phyloP scores from a whole-genome alignment of 2,888 invertebrate genomes.

The Phalangium opilio region DNA sequence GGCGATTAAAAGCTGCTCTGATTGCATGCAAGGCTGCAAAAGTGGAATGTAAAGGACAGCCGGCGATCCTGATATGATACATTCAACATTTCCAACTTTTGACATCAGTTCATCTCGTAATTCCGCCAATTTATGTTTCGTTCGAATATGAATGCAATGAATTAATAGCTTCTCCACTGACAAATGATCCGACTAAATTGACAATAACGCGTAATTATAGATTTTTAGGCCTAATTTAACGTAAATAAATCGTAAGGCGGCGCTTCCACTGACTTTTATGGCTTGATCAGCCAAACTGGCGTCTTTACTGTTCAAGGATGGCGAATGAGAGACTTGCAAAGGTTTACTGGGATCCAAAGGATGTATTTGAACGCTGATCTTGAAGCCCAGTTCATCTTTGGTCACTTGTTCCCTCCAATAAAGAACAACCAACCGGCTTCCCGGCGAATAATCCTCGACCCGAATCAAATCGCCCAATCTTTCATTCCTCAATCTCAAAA shows the following conservation, averaged over 20 bases:
- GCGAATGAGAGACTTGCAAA: slow-evolving; percentile 39
- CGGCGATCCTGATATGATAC: slow-evolving; percentile 76
- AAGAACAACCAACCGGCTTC: slow-evolving; percentile 74
- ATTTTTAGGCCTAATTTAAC: background rate
- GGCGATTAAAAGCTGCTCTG: slow-evolving; percentile 78
- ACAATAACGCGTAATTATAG: too few relatives aligned
- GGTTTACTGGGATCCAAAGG: slow-evolving; percentile 60
- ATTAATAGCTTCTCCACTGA: slow-evolving; percentile 88
- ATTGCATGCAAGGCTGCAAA: slow-evolving; percentile 71
- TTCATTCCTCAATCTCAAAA: slow-evolving; percentile 64
- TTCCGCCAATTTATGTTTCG: slow-evolving; percentile 64
- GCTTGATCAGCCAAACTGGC: slow-evolving; percentile 49
- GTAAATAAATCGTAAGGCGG: background rate
- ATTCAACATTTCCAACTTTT: slow-evolving; percentile 46
- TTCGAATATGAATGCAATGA: slow-evolving; percentile 85
- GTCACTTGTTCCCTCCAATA: slow-evolving; percentile 58
- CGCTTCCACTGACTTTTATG: slow-evolving; percentile 31
- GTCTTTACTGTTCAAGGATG: slow-evolving; percentile 33
- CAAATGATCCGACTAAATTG: slow-evolving; percentile 60
- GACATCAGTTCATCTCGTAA: slow-evolving; percentile 51
- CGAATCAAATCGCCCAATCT: slow-evolving; percentile 49
- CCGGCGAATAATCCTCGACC: slow-evolving; percentile 70
- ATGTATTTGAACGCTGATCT: slow-evolving; percentile 75
- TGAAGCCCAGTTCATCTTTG: slow-evolving; percentile 44
- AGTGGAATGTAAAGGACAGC: slow-evolving; percentile 82